Evolutionary conservation across 2,113 vertebrate genomes (phyloP).

Genomic region (Budorcas taxicolor): DNA sequence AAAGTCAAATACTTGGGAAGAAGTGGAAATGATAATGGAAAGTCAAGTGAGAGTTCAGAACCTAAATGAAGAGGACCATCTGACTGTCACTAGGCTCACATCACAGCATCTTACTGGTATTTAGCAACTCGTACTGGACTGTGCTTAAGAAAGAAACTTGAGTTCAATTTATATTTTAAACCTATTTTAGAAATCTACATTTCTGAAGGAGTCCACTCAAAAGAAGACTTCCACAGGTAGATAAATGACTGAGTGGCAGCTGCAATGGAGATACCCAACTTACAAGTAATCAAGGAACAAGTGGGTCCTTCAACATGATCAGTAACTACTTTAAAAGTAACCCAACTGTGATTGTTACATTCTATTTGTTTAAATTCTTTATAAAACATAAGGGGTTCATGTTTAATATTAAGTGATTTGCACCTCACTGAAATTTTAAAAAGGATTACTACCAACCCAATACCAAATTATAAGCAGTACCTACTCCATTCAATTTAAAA

Average conservation of each 20-base stretch:
- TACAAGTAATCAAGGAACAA: slow-evolving; percentile 89
- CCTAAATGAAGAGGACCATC: slow-evolving; percentile 83
- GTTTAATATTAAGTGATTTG: slow-evolving; percentile 63
- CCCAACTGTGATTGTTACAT: neutral
- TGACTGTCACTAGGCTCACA: slow-evolving; percentile 87
- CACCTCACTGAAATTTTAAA: slow-evolving; percentile 49
- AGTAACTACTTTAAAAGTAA: slow-evolving; percentile 31
- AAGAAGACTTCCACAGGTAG: slow-evolving; percentile 83
- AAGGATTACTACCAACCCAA: slow-evolving; percentile 58
- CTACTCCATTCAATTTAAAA: neutral
- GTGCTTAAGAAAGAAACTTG: neutral
- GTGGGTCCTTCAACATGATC: slow-evolving; percentile 86
- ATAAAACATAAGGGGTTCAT: slow-evolving; percentile 1
- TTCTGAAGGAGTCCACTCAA: neutral
- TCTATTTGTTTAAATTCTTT: slow-evolving; percentile 40
- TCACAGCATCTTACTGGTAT: slow-evolving; percentile 89
- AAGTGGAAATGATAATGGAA: slow-evolving; percentile 88
- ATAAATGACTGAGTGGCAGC: slow-evolving; percentile 90
- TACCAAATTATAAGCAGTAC: slow-evolving; percentile 52
- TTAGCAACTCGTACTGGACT: slow-evolving; percentile 86
- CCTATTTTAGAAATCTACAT: neutral
- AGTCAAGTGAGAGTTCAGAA: slow-evolving; percentile 85
- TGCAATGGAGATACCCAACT: slow-evolving; percentile 88
- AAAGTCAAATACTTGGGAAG: slow-evolving; percentile 88
- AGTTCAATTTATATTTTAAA: neutral